These are phyloP conservation scores for Standfussiana lucernea DNA, from an alignment of 2,888 invertebrate species.

Conservation along the genomic window DNA sequence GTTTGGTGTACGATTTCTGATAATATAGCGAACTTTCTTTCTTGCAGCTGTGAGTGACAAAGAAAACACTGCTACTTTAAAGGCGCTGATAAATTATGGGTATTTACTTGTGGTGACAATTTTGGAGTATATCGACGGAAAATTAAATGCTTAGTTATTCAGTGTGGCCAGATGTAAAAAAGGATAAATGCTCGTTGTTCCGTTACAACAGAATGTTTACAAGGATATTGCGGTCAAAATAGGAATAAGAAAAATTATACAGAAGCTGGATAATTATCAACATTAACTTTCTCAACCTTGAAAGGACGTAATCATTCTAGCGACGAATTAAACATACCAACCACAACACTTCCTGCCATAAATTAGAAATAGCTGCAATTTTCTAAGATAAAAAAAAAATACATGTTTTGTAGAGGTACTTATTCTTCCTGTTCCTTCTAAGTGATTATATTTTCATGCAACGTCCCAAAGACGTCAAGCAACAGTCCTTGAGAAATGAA, in stretches of 20 bases:
- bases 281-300: neutral
- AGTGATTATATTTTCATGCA: slow-evolving; percentile 42
- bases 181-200: neutral
- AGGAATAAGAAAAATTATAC: neutral
- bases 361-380: neutral
- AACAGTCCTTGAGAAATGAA: slow-evolving; percentile 53
- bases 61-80: neutral
- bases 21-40: neutral
- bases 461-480: slow-evolving; percentile 31
- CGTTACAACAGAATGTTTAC: neutral
- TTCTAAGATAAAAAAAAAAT: neutral
- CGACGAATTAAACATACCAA: neutral
- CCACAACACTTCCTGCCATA: neutral
- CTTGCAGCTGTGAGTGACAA: neutral
- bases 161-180: neutral
- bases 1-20: neutral
- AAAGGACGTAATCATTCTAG: neutral
- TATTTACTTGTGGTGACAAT: neutral
- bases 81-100: neutral
- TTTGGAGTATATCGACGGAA: neutral
- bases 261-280: neutral
- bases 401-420: neutral
- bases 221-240: neutral
- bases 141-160: neutral
- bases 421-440: neutral